Evolutionary conservation across 2,888 invertebrate genomes (phyloP), one percentile per base, ranked within the genome.

Genomic region (Hetaerina titia): DNA sequence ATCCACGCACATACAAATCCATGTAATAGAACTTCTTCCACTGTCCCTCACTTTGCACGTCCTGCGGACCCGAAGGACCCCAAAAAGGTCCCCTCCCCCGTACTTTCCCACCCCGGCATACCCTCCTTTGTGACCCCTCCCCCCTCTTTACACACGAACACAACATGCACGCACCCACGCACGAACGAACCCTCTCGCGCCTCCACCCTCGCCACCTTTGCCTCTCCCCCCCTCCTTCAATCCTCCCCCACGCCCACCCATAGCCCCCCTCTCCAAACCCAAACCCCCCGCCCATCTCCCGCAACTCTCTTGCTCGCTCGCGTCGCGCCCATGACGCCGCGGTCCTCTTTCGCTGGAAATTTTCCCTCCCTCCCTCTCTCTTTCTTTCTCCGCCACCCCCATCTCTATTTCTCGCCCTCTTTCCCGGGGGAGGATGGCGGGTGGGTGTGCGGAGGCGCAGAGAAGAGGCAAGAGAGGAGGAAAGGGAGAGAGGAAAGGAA

Each of bases 371-470:
- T 90, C 95, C 31, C 90, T 60, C 95, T 60, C 95, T 56, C 95
- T 45, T 45, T 95, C 95, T 95, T 95, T 89, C 95, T 94, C 95
- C 95, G 95, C 96, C 96, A 96, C 96, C 96, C 96, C 96, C 60
- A 1, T 17, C 13, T 11, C 11, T 60, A 11, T 11, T 17, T 60
- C 60, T 17, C 17, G 69, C 96, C 96, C 96, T 96, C 81, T 15
- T 45, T 88, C 88, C 56, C 69, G 7, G 22, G 60, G 17, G 60
- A 60, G 45, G 45, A 45, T 45, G 45, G 45, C 4, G 63, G 17
- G 5, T 17, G 63, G 63, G 1, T 17, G 15, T 63, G 63, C 63
- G 63, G 9, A 17, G n/a, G 19, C 7, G 69, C 17, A 19, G 74
- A 74, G 25, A 25, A n/a, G 74, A 13, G 13, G 19, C 25, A 19